Base-by-base conservation (phyloP, 2,797 vertebrate species). In the Phoebastria nigripes region DNA sequence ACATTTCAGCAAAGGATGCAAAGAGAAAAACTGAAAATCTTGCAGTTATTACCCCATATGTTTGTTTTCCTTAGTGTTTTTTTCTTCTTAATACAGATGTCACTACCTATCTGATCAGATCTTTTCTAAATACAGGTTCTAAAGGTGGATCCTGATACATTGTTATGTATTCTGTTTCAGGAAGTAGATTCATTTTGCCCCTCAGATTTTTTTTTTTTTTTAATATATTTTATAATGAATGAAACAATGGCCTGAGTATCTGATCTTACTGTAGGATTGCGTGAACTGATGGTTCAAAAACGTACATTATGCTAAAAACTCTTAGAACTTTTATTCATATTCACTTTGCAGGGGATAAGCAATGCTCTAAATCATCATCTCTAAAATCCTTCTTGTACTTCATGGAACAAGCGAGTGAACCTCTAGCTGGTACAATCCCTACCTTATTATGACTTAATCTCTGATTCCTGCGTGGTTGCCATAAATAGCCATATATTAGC, bases 361-460 rank as follows among this genome's bases (percentile, higher is more conserved):
- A 87, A 39, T 66, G 31, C 33, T 90, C 71, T 91, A 87, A 94
- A 70, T 74, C 66, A 73, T 65, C 46, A 61, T 82, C 79, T 73
- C 46, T 69, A 87, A 89, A 69, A 76, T 63, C 86, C 56, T 80
- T 24, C 37, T 69, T 94, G 88, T 94, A 52, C 70, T 95, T 67
- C 84, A 94, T 47, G 67, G 85, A 94, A 96, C 21, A 91, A 92
- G 71, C 15, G 1, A 92, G 69, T 26, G 58, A 93, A 54, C 42
- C 28, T 88, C 54, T 90, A 88, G 56, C 66, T 87, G 54, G 42
- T 91, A 93, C 87, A 94, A 71, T 93, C 91, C 66, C 85, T 79
- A 59, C 37, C 73, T 93, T 94, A 94, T 84, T 96, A 95, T 84
- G 82, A 76, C 80, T 94, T 94, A 95, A 96, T 93, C 82, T 94